Evolutionary conservation across 2,888 invertebrate genomes (phyloP).

Genomic region (Platycheirus albimanus): DNA sequence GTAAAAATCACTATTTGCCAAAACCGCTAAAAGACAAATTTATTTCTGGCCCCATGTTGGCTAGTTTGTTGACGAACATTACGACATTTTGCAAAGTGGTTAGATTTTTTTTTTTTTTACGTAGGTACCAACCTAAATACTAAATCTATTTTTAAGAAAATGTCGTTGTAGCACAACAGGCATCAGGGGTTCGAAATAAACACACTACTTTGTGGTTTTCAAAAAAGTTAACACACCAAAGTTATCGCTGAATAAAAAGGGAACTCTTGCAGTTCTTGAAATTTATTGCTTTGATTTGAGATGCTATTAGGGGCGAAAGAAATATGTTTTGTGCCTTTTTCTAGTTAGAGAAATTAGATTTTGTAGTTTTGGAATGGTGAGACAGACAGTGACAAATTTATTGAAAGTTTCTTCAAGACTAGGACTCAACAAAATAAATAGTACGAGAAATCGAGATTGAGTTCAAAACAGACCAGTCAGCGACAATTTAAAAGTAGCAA

Average conservation of each 20-base stretch:
- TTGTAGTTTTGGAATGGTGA: too few relatives aligned
- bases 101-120: constrained; percentile 21
- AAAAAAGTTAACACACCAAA: background rate
- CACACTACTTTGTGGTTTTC: background rate
- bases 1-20: constrained; percentile 69
- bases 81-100: constrained; percentile 53
- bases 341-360: background rate
- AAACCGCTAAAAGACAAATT: constrained; percentile 69
- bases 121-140: constrained; percentile 2
- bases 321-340: background rate
- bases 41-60: constrained; percentile 70
- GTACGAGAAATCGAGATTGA: too few relatives aligned
- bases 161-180: background rate
- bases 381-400: too few relatives aligned
- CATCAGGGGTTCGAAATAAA: constrained; percentile 8
- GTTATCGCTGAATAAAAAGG: background rate
- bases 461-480: too few relatives aligned
- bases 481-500: too few relatives aligned
- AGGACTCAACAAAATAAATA: too few relatives aligned
- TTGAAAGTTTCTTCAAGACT: too few relatives aligned
- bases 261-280: background rate
- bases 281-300: background rate
- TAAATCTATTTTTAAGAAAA: constrained; percentile 45
- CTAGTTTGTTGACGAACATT: constrained; percentile 59
- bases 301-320: background rate